Evolutionary conservation across 2,888 invertebrate genomes (phyloP), one percentile per base, ranked within the genome.

Genomic region (Strigamia maritima): DNA sequence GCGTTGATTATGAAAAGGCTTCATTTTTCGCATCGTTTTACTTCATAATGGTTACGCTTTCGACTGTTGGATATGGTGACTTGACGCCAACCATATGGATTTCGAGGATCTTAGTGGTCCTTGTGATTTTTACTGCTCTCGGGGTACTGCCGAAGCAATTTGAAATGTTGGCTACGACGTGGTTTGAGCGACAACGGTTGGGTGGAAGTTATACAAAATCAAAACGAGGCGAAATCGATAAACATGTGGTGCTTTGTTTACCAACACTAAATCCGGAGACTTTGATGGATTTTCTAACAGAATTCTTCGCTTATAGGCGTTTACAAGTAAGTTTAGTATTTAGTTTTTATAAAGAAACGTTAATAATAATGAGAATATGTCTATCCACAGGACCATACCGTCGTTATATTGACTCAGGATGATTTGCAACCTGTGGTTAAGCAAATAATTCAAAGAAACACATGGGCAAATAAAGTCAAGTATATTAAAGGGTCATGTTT

Each of bases 41-140:
- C 84, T 88, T 87, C 82, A 86, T 87, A 12, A 86, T 88, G 81
- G 88, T 88, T 60, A 88, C 88, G 14, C 85, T 88, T 81, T 87
- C 88, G 0, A 88, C 88, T 0, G 88, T 88, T 3, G 87, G 87
- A 14, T 87, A 86, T 80, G 87, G 87, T 16, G 87, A 87, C 82
- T 83, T 86, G 14, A 81, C 81, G 79, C 88, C 88, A 0, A 87
- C 87, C 82, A 86, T 87, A 78, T 88, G 87, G 87, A 85, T 86
- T n/a, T 86, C 87, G 70, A 86, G 87, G 82, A 83, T 88, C n/a
- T 87, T 86, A 81, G 87, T 88, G 83, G 84, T 88, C 77, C 81
- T 86, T 78, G 85, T 88, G 83, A 88, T 88, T 77, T 83, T 84
- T 76, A 85, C 86, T 7, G 87, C 87, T 19, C 84, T 88, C 79